A percentile compares a stretch with the other conserved stretches of the same genome.
Evolutionary conservation across 2,797 vertebrate species (phyloP).

Genomic region (Setipinna tenuifilis): DNA sequence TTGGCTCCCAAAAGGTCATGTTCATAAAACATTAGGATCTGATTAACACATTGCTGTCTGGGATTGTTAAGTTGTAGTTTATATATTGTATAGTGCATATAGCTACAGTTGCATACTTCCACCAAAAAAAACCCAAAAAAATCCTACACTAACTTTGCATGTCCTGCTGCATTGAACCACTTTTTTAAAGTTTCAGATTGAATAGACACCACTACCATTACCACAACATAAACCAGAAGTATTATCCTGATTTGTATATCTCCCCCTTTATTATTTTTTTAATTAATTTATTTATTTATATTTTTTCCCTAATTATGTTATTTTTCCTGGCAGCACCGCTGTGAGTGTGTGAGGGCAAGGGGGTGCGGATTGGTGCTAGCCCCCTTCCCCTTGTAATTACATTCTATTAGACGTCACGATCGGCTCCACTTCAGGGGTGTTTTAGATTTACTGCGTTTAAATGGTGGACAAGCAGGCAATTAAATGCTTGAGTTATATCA

Average conservation of each 20-base stretch:
- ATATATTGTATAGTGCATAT: slow-evolving; percentile 63
- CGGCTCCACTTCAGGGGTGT: slow-evolving; percentile 66
- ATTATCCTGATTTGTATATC: not conserved
- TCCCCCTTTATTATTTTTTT: not conserved
- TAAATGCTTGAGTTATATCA: slow-evolving; percentile 76
- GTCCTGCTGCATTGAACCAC: not conserved
- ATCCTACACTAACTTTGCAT: not conserved
- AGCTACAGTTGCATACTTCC: not conserved
- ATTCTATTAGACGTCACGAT: slow-evolving; percentile 73
- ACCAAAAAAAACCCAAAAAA: not conserved
- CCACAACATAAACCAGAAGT: slow-evolving; percentile 27
- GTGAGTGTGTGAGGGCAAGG: slow-evolving; percentile 58
- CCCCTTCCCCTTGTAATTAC: slow-evolving; percentile 67
- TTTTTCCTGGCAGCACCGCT: slow-evolving; percentile 8
- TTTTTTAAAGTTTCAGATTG: slow-evolving; percentile 35
- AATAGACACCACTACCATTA: slow-evolving; percentile 38
- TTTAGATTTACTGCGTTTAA: slow-evolving; percentile 72
- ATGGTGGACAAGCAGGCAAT: slow-evolving; percentile 63
- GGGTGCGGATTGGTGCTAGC: slow-evolving; percentile 59
- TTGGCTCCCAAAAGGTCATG: slow-evolving; percentile 79
- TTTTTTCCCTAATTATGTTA: slow-evolving; percentile 11
- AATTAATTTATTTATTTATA: not conserved
- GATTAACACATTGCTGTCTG: slow-evolving; percentile 72
- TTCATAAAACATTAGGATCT: slow-evolving; percentile 80
- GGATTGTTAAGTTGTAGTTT: slow-evolving; percentile 71